These are phyloP conservation scores for Stigmatopora nigra DNA, from an alignment of 2,113 vertebrate species.

Conservation along the genomic window DNA sequence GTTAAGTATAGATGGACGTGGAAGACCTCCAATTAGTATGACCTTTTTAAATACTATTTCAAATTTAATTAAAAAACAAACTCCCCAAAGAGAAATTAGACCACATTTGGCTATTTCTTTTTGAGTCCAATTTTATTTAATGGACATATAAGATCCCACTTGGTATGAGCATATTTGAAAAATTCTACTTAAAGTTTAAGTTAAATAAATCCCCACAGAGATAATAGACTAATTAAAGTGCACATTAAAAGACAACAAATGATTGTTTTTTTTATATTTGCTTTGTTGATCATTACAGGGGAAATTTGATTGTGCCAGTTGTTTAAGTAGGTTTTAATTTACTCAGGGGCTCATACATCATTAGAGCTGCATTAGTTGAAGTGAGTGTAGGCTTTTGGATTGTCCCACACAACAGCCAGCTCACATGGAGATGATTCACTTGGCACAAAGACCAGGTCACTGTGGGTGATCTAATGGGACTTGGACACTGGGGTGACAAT, in stretches of 20 bases:
- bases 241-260: slow-evolving; percentile 40
- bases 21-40: slow-evolving; percentile 22
- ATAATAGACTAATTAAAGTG: slow-evolving; percentile 64
- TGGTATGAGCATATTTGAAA: slow-evolving; percentile 26
- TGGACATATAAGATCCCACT: slow-evolving; percentile 13
- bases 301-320: background rate
- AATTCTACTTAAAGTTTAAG: slow-evolving; percentile 47
- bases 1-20: slow-evolving; percentile 9
- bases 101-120: slow-evolving; percentile 1
- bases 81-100: slow-evolving; percentile 53
- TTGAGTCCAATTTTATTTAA: slow-evolving; percentile 20
- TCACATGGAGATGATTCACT: slow-evolving; percentile 34
- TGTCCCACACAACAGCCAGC: slow-evolving; percentile 10
- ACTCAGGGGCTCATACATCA: slow-evolving; percentile 5
- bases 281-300: slow-evolving; percentile 8
- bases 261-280: slow-evolving; percentile 13
- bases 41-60: slow-evolving; percentile 36
- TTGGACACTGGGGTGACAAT: slow-evolving; percentile 35
- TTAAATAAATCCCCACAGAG: slow-evolving; percentile 59
- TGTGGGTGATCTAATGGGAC: slow-evolving; percentile 26
- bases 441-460: slow-evolving; percentile 23
- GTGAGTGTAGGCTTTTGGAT: slow-evolving; percentile 28
- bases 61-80: slow-evolving; percentile 55
- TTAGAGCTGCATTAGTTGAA: slow-evolving; percentile 1
- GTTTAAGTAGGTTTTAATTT: slow-evolving; percentile 6